Conservation (phyloP, 2,113 vertebrate genomes). For the Platysternon megacephalum region DNA sequence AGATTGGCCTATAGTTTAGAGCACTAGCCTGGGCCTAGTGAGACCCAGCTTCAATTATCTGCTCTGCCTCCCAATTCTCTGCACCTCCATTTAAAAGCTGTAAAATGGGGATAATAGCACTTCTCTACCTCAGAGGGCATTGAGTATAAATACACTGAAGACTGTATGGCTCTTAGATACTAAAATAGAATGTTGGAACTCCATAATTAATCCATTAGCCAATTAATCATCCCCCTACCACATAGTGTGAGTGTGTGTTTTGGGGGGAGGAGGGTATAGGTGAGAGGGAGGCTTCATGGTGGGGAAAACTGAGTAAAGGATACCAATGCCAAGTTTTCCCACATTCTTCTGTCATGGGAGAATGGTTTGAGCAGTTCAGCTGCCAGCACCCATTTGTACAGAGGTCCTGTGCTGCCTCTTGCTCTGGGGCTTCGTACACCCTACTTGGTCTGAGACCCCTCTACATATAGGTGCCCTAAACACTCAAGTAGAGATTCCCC, state of each 20-base stretch:
- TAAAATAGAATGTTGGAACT: background rate
- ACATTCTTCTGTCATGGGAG: background rate
- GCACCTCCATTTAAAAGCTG: background rate
- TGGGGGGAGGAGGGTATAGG: background rate
- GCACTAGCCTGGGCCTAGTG: background rate
- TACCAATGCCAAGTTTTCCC: background rate
- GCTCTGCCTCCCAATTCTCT: background rate
- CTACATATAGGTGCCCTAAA: background rate
- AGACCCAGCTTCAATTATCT: background rate
- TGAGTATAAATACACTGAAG: background rate
- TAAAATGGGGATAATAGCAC: background rate
- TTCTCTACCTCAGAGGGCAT: background rate
- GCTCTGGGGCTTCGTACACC: background rate
- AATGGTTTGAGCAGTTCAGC: background rate
- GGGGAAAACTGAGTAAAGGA: background rate
- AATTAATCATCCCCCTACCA: background rate
- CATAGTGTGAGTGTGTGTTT: rapidly evolving
- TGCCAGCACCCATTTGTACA: background rate
- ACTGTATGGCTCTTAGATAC: background rate
- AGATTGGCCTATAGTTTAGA: background rate
- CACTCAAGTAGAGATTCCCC: background rate
- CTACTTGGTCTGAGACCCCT: rapidly evolving
- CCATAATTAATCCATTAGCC: background rate
- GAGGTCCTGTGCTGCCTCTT: background rate
- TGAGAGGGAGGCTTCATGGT: background rate